Percentiles rank a stretch among this genome's conserved stretches.
Evolutionary conservation across 2,113 vertebrate genomes (phyloP).

Genomic region (Phalacrocorax pelagicus): DNA sequence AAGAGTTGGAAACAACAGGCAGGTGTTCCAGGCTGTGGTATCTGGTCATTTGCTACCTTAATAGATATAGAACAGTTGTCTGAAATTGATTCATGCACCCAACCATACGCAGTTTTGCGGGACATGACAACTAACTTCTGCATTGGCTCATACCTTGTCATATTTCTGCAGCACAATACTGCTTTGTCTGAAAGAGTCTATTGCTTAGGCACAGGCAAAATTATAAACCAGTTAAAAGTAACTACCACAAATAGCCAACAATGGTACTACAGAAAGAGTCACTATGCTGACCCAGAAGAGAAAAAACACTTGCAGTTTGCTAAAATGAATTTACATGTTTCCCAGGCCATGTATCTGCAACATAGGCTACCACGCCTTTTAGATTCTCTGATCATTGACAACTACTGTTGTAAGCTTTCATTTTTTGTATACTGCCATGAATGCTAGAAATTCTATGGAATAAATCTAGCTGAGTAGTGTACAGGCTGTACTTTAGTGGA

Average conservation of each 20-base stretch:
- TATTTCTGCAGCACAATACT: neutral
- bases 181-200: neutral
- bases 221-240: neutral
- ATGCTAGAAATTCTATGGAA: neutral
- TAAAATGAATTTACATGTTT: neutral
- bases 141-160: neutral
- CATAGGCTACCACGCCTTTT: neutral
- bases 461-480: neutral
- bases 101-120: neutral
- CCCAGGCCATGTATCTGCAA: neutral
- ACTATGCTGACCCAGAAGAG: neutral
- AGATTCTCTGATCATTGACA: neutral
- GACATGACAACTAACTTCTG: neutral
- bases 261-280: neutral
- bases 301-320: fast-evolving
- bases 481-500: neutral
- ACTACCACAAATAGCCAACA: neutral
- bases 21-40: neutral
- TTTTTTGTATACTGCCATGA: neutral
- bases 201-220: neutral
- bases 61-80: neutral
- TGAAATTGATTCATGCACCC: neutral
- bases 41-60: neutral
- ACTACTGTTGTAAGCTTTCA: neutral
- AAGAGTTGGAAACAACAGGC: fast-evolving